Evolutionary conservation across 2,113 vertebrate genomes (phyloP).

Genomic region (Limanda limanda): DNA sequence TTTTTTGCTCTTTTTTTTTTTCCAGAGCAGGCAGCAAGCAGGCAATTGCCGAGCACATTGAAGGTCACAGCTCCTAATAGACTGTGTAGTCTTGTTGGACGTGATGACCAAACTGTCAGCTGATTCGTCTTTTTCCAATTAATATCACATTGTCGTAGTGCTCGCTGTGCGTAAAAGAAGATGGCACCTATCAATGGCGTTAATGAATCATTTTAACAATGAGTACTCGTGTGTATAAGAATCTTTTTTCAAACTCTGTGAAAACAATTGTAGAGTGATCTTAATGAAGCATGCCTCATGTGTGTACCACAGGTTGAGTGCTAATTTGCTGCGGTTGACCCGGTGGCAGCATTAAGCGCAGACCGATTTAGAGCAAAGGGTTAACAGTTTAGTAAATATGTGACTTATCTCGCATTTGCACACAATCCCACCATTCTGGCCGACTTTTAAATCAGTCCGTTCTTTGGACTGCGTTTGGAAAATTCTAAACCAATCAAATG

Average conservation of each 20-base stretch:
- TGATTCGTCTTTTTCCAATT: background rate
- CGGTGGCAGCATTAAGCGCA: background rate
- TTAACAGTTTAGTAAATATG: background rate
- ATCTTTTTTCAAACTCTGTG: background rate
- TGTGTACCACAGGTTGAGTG: constrained; percentile 9
- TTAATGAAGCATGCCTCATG: constrained; percentile 2
- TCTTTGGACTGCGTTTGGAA: background rate
- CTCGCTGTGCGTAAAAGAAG: background rate
- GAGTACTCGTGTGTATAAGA: background rate
- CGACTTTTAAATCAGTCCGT: constrained; percentile 15
- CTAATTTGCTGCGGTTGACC: background rate
- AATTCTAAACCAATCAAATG: constrained; percentile 1
- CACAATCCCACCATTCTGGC: background rate
- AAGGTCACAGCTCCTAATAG: constrained; percentile 55
- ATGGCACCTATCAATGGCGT: constrained; percentile 1
- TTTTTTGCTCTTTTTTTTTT: constrained; percentile 17
- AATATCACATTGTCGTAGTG: constrained; percentile 2
- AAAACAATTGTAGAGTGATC: background rate
- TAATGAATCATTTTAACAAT: background rate
- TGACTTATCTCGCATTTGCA: background rate
- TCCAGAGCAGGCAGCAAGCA: constrained; percentile 15
- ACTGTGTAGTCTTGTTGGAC: constrained; percentile 13
- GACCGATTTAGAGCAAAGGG: constrained; percentile 1
- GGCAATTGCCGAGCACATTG: constrained; percentile 34
- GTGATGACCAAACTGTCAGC: background rate